Conservation (phyloP, 2,113 vertebrate genomes). For the Pelecanoides urinatrix region DNA sequence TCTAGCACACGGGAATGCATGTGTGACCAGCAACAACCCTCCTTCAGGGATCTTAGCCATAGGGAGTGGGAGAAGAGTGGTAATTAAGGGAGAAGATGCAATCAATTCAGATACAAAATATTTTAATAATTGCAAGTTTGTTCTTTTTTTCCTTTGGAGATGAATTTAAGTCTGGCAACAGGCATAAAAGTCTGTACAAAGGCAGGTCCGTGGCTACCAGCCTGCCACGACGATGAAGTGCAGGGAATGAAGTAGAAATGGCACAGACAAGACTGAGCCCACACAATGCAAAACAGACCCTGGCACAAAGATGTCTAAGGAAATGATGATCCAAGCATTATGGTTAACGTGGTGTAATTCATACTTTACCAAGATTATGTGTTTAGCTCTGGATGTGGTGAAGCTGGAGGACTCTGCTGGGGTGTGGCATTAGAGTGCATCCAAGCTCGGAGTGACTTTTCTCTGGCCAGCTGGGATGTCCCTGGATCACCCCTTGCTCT, state of each 20-base stretch:
- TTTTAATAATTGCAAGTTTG: not conserved
- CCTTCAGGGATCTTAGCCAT: not conserved
- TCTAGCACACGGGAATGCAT: not conserved
- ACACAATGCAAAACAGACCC: not conserved
- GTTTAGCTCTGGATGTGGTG: not conserved
- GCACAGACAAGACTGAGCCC: not conserved
- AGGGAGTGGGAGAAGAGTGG: not conserved
- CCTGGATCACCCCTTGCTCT: not conserved
- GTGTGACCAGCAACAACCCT: not conserved
- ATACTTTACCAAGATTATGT: not conserved
- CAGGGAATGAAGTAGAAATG: not conserved
- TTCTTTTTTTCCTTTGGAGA: not conserved
- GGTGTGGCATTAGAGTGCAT: fast-evolving
- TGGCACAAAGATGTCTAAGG: not conserved
- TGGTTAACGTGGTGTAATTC: not conserved
- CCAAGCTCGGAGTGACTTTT: not conserved
- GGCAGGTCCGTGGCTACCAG: not conserved
- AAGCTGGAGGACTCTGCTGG: not conserved
- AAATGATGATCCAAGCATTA: not conserved
- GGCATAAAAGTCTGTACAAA: not conserved
- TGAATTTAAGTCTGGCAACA: not conserved
- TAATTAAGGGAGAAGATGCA: not conserved
- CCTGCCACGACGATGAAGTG: fast-evolving
- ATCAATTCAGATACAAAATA: not conserved
- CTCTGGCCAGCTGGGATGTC: not conserved